Percentiles rank a stretch among this genome's conserved stretches.
Conservation (phyloP, 1,140 invertebrate genomes). For the Aphis gossypii region DNA sequence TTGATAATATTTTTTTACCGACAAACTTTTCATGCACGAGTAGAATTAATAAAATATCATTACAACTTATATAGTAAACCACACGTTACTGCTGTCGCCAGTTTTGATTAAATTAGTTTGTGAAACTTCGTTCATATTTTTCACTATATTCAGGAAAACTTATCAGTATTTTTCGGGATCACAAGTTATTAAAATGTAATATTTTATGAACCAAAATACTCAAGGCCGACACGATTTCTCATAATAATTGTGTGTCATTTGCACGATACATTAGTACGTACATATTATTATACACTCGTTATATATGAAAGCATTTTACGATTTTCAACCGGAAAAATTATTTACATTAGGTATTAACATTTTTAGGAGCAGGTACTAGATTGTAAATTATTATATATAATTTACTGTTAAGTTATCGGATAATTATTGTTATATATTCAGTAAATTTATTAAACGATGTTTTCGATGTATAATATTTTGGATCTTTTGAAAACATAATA, state of each 20-base stretch:
- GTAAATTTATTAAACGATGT: neutral
- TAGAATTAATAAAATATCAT: slow-evolving; percentile 37
- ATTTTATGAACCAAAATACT: neutral
- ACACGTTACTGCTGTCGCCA: neutral
- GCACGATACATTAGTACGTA: neutral
- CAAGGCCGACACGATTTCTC: neutral
- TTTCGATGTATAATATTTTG: neutral
- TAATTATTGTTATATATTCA: neutral
- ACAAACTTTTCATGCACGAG: neutral
- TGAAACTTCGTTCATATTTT: slow-evolving; percentile 22
- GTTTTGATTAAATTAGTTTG: slow-evolving; percentile 49
- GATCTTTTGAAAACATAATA: neutral
- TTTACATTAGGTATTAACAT: neutral
- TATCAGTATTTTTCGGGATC: neutral
- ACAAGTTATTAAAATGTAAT: slow-evolving; percentile 20
- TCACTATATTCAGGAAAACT: neutral
- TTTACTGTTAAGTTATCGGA: neutral
- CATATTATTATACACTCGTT: neutral
- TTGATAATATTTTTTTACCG: neutral
- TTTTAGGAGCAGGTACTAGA: neutral
- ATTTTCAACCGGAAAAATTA: neutral
- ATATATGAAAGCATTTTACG: neutral
- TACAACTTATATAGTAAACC: neutral
- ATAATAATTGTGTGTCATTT: neutral
- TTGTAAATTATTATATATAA: neutral